These are phyloP conservation scores for Pangasius larnaudii DNA, from an alignment of 2,797 vertebrate species.

Conservation along the genomic window DNA sequence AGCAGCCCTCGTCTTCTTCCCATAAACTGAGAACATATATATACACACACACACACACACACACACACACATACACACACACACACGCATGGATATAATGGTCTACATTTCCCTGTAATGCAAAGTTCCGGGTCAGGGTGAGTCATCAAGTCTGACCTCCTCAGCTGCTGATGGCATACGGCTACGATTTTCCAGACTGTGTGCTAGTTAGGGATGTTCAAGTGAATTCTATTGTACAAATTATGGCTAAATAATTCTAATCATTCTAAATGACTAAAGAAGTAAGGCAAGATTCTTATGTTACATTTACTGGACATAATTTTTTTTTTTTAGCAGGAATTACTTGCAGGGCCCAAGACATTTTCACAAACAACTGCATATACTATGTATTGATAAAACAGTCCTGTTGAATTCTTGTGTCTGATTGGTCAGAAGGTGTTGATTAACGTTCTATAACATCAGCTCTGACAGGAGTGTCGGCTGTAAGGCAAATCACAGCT, in stretches of 20 bases:
- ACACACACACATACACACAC: not conserved
- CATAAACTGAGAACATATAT: not conserved
- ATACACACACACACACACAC: constrained; percentile 10
- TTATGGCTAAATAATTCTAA: not conserved
- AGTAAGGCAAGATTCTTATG: not conserved
- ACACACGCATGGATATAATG: not conserved
- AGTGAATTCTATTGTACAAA: not conserved
- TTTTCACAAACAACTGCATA: not conserved
- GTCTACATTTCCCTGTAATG: constrained; percentile 24
- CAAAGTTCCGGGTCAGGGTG: constrained; percentile 29
- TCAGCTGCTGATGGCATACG: not conserved
- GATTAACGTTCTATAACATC: not conserved
- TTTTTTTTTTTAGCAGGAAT: not conserved
- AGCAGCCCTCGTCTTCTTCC: not conserved
- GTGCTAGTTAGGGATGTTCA: too few species aligned
- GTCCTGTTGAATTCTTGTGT: not conserved
- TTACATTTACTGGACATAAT: not conserved
- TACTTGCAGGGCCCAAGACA: not conserved
- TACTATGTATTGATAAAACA: not conserved
- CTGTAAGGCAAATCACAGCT: not conserved
- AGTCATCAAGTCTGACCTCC: constrained; percentile 22
- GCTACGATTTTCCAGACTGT: not conserved
- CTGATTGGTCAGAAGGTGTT: not conserved
- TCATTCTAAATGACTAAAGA: not conserved
- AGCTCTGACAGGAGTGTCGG: not conserved